These are phyloP conservation scores for Lamprologus lemairii DNA, from an alignment of 2,113 vertebrate species.

Conservation along the genomic window DNA sequence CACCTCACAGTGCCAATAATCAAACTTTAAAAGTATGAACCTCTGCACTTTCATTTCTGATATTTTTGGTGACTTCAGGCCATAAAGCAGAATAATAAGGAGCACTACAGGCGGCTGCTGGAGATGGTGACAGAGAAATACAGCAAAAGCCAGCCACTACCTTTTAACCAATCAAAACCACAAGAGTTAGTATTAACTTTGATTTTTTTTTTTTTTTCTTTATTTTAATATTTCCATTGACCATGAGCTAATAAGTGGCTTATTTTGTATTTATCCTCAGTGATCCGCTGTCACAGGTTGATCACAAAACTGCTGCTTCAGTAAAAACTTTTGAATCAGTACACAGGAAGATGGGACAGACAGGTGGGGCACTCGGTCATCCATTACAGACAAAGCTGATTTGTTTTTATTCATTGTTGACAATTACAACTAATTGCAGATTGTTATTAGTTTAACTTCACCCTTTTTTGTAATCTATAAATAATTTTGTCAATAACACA, in stretches of 20 bases:
- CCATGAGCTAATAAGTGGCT: not conserved
- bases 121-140: slow-evolving; percentile 72
- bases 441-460: not conserved
- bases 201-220: rapidly evolving
- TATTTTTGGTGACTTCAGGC: slow-evolving; percentile 35
- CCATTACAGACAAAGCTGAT: not conserved
- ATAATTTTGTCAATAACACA: not conserved
- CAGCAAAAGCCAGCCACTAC: slow-evolving; percentile 67
- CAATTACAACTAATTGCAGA: not conserved
- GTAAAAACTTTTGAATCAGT: slow-evolving; percentile 44
- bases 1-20: not conserved
- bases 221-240: not conserved
- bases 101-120: slow-evolving; percentile 71
- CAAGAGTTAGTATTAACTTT: slow-evolving; percentile 50
- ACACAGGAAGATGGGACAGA: slow-evolving; percentile 31
- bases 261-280: slow-evolving; percentile 28
- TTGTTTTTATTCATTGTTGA: not conserved
- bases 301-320: slow-evolving; percentile 30
- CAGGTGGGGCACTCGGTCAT: slow-evolving; percentile 25
- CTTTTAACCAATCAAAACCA: slow-evolving; percentile 67
- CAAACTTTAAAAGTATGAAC: not conserved
- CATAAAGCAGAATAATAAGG: slow-evolving; percentile 68
- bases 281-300: slow-evolving; percentile 20
- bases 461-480: not conserved
- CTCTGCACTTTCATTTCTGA: not conserved